These are phyloP conservation scores for Enchytraeus crypticus DNA, from an alignment of 2,888 invertebrate species.

Conservation along the genomic window DNA sequence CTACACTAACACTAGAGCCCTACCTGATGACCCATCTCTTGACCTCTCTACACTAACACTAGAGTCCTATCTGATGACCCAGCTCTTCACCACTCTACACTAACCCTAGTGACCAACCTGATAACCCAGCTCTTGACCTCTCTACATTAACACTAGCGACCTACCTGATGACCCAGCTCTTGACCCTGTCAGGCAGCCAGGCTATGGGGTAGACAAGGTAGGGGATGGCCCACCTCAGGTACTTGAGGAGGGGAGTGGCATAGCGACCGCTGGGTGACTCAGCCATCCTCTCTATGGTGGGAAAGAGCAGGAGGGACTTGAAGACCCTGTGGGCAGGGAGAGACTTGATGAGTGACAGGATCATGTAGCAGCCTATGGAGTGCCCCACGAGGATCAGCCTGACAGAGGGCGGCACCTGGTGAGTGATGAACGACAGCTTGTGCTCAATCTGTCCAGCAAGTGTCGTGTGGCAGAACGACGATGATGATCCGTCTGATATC, in stretches of 20 bases:
- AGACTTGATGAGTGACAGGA: slow-evolving; percentile 61
- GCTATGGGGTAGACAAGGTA: slow-evolving; percentile 26
- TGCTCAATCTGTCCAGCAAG: slow-evolving; percentile 71
- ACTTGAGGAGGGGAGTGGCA: slow-evolving; percentile 55
- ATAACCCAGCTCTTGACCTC: neutral
- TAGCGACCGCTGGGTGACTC: slow-evolving; percentile 66
- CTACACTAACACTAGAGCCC: neutral
- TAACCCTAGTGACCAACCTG: too few relatives aligned
- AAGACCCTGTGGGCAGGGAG: slow-evolving; percentile 40
- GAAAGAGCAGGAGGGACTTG: slow-evolving; percentile 64
- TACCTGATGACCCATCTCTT: too few relatives aligned
- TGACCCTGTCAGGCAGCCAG: slow-evolving; percentile 7
- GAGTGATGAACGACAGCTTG: slow-evolving; percentile 68
- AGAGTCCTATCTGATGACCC: too few relatives aligned
- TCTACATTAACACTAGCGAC: too few relatives aligned
- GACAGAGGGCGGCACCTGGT: slow-evolving; percentile 62
- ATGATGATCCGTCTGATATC: too few relatives aligned
- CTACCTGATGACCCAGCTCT: neutral
- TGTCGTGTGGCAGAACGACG: too few relatives aligned
- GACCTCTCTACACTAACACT: too few relatives aligned
- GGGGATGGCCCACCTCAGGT: slow-evolving; percentile 40
- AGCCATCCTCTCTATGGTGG: slow-evolving; percentile 76
- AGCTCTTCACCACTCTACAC: too few relatives aligned
- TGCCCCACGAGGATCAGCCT: slow-evolving; percentile 72
- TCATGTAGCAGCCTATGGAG: slow-evolving; percentile 80